A percentile compares a stretch with the other conserved stretches of the same genome.
Conservation (phyloP, 2,797 vertebrate species). For the Diglossa cyanea region DNA sequence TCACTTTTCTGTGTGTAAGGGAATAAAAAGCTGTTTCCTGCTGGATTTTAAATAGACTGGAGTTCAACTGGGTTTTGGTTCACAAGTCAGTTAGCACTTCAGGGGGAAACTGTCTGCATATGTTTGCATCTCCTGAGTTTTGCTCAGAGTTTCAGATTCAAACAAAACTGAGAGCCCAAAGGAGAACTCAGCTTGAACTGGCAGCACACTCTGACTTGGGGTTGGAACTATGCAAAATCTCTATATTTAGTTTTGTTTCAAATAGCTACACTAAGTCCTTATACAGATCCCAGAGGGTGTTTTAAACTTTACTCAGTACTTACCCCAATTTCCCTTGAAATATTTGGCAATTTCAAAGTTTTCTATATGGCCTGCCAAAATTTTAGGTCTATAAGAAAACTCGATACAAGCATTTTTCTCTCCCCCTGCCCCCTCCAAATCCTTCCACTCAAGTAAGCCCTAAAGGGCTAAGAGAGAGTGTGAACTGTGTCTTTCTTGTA, state of each 20-base stretch:
- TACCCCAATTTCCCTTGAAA: neutral
- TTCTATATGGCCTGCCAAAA: neutral
- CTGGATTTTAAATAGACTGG: neutral
- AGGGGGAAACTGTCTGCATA: constrained; percentile 20
- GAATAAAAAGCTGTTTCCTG: neutral
- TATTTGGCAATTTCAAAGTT: constrained; percentile 10
- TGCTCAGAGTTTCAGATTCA: constrained; percentile 9
- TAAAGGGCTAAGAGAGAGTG: neutral
- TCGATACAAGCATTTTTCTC: neutral
- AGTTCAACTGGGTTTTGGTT: constrained; percentile 38
- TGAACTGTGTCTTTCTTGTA: neutral
- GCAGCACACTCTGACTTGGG: neutral
- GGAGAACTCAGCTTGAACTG: constrained; percentile 12
- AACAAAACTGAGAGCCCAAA: constrained; percentile 18
- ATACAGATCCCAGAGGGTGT: neutral
- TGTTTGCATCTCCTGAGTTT: constrained; percentile 28
- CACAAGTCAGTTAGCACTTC: constrained; percentile 40
- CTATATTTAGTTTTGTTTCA: constrained; percentile 54
- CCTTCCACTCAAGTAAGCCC: neutral
- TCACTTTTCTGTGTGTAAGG: neutral
- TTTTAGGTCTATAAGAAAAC: neutral
- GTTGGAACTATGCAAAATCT: constrained; percentile 18
- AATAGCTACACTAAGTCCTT: constrained; percentile 25
- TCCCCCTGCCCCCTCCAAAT: neutral
- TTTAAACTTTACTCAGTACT: constrained; percentile 3